Base-by-base conservation (phyloP, 2,888 invertebrate genomes). In the Hypselothyrea guttata region DNA sequence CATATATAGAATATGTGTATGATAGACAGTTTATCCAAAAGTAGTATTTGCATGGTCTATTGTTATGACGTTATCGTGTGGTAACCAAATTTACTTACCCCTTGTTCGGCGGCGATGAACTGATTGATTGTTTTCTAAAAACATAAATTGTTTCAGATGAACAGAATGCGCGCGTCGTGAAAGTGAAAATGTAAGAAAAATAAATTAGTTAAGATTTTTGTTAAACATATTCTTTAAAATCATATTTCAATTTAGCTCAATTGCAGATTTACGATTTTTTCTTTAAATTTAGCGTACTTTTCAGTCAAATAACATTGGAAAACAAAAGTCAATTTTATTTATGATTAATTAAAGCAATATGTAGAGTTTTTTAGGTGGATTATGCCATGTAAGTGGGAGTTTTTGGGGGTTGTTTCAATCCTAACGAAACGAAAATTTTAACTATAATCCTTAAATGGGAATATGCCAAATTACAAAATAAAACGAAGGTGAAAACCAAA, bases 121-220 rank as follows among this genome's bases (percentile, higher is more conserved):
- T 81, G 81, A 81, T 84, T 73, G 81, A 81, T 76, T 81, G 81
- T 86, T 81, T 81, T 86, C 81, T 81, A 86, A 67, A 84, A 81
- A 84, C 76, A 73, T 77, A 76, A 81, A 53, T 76, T 4, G 2
- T 22, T 22, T 81, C 68, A 45, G 76, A 77, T 77, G 76, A 84
- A 60, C 84, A 45, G 73, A 79, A 81, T 81, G 86, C 81, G 55
- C 84, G 73, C 72, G 75, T 59, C 18, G 5, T 22, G 49, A 69
- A 81, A 83, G 84, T 66, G 53, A 81, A n/a, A 84, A 85, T 86
- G 86, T 81, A 83, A 79, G 77, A 81, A 82, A 81, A 72, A 86
- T 30, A 75, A 86, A 77, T 82, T 84, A 84, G 86, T 85, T 68
- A 75, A 68, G 68, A 59, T 62, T 47, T 60, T 34, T 33, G 46